Conservation (phyloP, 2,888 invertebrate genomes). For the Syrphus vitripennis region DNA sequence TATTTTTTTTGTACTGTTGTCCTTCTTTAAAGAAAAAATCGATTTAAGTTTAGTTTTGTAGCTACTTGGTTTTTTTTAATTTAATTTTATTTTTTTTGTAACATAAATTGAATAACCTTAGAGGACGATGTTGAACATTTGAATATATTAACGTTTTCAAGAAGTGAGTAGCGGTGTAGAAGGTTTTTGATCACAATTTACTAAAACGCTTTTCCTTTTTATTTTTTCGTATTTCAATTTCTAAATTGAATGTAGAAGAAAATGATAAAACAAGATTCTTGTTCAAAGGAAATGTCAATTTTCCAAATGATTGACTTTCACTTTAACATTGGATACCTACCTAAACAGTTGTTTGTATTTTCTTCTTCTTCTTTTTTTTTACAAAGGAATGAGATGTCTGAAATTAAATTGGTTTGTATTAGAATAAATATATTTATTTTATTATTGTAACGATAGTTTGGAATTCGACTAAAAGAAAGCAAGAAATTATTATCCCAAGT, state of each 20-base stretch:
- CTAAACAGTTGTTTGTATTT: not conserved
- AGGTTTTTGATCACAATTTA: conserved; percentile 18
- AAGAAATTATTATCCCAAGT: not conserved
- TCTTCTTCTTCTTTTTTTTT: not conserved
- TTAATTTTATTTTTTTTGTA: not conserved
- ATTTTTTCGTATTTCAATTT: conserved; percentile 17
- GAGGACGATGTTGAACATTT: conserved; percentile 7
- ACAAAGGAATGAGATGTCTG: not conserved
- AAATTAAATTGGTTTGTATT: conserved; percentile 48
- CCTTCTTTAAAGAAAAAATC: not conserved
- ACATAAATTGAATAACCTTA: conserved; percentile 4
- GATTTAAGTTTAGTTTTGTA: not conserved
- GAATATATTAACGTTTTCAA: conserved; percentile 23
- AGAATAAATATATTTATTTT: not conserved
- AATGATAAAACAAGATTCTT: not conserved
- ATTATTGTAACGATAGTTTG: not conserved
- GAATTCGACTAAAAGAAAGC: conserved; percentile 26
- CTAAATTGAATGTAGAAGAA: conserved; percentile 18
- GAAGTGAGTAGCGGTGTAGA: not conserved
- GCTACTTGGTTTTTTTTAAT: not conserved
- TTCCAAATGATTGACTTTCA: conserved; percentile 45
- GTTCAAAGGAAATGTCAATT: conserved; percentile 50
- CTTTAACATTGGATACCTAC: not conserved
- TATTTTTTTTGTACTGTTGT: not conserved
- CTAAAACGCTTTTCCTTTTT: conserved; percentile 1